Conservation (phyloP, 2,888 invertebrate genomes). For the Arge pagana region DNA sequence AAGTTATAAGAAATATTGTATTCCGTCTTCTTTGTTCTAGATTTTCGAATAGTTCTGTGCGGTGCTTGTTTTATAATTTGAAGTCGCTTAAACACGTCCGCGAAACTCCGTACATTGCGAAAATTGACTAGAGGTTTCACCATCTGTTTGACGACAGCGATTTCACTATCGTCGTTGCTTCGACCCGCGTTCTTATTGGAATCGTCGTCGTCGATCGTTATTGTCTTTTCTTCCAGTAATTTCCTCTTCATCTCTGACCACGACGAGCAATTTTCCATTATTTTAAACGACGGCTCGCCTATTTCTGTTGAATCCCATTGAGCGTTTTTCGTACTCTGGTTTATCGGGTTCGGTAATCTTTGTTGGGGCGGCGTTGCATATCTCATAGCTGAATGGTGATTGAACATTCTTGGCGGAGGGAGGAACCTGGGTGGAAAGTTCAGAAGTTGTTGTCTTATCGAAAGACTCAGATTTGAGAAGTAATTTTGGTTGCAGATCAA, state of each 20-base stretch:
- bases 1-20: constrained; percentile 51
- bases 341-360: constrained; percentile 11
- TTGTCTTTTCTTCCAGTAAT: constrained; percentile 52
- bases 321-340: constrained; percentile 10
- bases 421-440: not conserved
- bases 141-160: constrained; percentile 45
- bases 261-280: constrained; percentile 39
- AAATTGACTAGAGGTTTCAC: constrained; percentile 43
- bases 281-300: constrained; percentile 39
- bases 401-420: constrained; percentile 30
- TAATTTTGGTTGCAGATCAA: too few relatives aligned
- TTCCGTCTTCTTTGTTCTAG: constrained; percentile 32
- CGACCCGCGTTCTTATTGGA: constrained; percentile 26
- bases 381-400: too few relatives aligned
- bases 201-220: constrained; percentile 54
- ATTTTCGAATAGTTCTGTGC: constrained; percentile 41
- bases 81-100: constrained; percentile 47
- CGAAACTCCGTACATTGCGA: constrained; percentile 38
- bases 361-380: too few relatives aligned
- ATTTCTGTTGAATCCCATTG: constrained; percentile 10
- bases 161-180: constrained; percentile 38
- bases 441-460: not conserved
- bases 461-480: too few relatives aligned
- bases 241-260: constrained; percentile 51
- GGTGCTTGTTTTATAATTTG: constrained; percentile 50